Percentiles rank a stretch among this genome's conserved stretches.
phyloP scores from a whole-genome alignment of 2,797 vertebrate species.

The Tinamus major region DNA sequence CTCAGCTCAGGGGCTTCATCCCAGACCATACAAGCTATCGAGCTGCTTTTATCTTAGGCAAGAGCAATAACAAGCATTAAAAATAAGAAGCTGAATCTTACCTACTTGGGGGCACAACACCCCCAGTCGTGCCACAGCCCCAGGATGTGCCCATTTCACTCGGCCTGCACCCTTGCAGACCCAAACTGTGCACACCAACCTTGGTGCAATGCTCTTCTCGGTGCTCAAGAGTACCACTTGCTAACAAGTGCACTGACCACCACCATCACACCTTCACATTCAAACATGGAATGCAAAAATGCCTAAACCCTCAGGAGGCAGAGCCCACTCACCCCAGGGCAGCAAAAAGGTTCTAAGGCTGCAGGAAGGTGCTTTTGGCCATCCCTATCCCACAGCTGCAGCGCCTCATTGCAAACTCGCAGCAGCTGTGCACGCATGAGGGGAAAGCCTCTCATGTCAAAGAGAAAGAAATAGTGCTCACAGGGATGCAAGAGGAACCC shows the following conservation, averaged over 20 bases:
- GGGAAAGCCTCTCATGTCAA: neutral
- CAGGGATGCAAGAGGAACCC: neutral
- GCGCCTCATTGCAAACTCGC: neutral
- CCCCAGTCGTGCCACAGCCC: no score
- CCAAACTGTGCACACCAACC: neutral
- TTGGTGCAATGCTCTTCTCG: neutral
- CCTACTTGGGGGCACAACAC: neutral
- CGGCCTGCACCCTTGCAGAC: neutral
- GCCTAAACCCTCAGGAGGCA: neutral
- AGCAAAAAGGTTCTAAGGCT: neutral
- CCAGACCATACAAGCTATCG: neutral
- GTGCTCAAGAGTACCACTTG: neutral
- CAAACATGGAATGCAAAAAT: neutral
- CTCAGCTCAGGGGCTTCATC: neutral
- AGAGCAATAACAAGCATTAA: neutral
- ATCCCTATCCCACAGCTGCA: neutral
- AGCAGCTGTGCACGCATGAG: neutral
- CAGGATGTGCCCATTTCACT: no score
- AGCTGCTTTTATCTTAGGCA: neutral
- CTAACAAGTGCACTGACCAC: neutral
- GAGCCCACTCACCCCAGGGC: neutral
- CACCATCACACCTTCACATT: neutral
- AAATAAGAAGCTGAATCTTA: neutral
- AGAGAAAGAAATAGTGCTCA: neutral
- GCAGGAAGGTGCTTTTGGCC: neutral